phyloP scores from a whole-genome alignment of 1,140 invertebrate genomes.

The Patella vulgata region DNA sequence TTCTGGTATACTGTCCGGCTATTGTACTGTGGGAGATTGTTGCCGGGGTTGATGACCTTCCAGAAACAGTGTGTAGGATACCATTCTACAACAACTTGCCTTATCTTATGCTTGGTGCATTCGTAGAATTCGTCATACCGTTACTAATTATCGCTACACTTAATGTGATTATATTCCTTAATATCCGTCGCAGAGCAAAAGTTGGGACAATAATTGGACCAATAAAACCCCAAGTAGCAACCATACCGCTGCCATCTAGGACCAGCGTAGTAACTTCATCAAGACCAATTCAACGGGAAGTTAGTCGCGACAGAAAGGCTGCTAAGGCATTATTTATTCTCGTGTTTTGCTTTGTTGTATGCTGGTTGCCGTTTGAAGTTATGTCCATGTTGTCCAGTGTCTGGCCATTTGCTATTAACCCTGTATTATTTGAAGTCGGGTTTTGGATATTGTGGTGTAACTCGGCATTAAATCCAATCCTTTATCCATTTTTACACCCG shows the following conservation, averaged over 20 bases:
- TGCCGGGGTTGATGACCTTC: constrained; percentile 26
- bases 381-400: constrained; percentile 21
- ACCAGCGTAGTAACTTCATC: background rate
- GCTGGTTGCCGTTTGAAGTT: constrained; percentile 39
- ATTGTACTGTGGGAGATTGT: constrained; percentile 45
- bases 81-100: constrained; percentile 40
- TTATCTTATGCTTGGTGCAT: constrained; percentile 29
- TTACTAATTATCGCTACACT: constrained; percentile 32
- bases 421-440: constrained; percentile 22
- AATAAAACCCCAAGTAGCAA: background rate
- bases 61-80: constrained; percentile 37
- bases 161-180: constrained; percentile 41
- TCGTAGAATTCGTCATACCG: constrained; percentile 48
- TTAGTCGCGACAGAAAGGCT: constrained; percentile 21
- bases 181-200: constrained; percentile 32
- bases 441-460: constrained; percentile 41
- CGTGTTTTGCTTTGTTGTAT: constrained; percentile 29
- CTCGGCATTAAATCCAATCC: constrained; percentile 37
- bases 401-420: constrained; percentile 22
- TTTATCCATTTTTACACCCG: constrained; percentile 36
- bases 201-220: background rate
- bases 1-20: constrained; percentile 36
- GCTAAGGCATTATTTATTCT: constrained; percentile 35
- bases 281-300: background rate
- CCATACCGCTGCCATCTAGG: background rate